phyloP scores from a whole-genome alignment of 1,140 invertebrate species.

The Eumeta japonica region DNA sequence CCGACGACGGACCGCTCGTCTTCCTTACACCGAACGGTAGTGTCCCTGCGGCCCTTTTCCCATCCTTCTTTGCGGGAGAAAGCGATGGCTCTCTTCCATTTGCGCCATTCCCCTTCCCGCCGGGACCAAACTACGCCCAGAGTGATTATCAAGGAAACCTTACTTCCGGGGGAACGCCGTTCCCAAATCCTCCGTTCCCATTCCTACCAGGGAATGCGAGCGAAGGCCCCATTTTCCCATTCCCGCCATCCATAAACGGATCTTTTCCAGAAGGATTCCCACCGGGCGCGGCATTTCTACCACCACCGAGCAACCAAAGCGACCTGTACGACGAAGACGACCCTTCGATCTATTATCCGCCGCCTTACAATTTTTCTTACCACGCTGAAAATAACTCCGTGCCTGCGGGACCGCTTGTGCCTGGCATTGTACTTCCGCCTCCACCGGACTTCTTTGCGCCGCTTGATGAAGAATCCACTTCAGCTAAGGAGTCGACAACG shows the following conservation, averaged over 20 bases:
- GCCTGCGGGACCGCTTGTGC: slow-evolving; percentile 80
- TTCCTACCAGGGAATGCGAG: slow-evolving; percentile 57
- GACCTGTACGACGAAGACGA: slow-evolving; percentile 82
- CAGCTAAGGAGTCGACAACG: slow-evolving; percentile 36
- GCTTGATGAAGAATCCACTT: slow-evolving; percentile 54
- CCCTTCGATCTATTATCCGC: slow-evolving; percentile 86
- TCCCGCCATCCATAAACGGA: slow-evolving; percentile 57
- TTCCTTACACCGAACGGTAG: slow-evolving; percentile 67
- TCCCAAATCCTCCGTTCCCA: slow-evolving; percentile 62
- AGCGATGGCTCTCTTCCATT: slow-evolving; percentile 60
- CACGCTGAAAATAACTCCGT: slow-evolving; percentile 71
- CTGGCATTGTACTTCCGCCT: slow-evolving; percentile 82
- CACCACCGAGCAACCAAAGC: slow-evolving; percentile 68
- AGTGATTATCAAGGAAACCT: slow-evolving; percentile 61
- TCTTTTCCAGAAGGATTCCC: slow-evolving; percentile 61
- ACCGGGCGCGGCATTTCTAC: slow-evolving; percentile 68
- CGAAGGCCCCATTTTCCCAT: slow-evolving; percentile 58
- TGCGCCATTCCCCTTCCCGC: slow-evolving; percentile 58
- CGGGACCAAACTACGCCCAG: slow-evolving; percentile 50
- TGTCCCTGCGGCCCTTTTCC: slow-evolving; percentile 51
- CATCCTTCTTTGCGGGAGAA: slow-evolving; percentile 55
- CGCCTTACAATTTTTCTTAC: slow-evolving; percentile 85
- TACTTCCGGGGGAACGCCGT: slow-evolving; percentile 62
- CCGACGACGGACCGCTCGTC: slow-evolving; percentile 74
- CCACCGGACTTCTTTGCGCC: slow-evolving; percentile 81